Evolutionary conservation across 2,797 vertebrate genomes (phyloP), one percentile per base, ranked within the genome.

Genomic region (Epinephelus coioides): DNA sequence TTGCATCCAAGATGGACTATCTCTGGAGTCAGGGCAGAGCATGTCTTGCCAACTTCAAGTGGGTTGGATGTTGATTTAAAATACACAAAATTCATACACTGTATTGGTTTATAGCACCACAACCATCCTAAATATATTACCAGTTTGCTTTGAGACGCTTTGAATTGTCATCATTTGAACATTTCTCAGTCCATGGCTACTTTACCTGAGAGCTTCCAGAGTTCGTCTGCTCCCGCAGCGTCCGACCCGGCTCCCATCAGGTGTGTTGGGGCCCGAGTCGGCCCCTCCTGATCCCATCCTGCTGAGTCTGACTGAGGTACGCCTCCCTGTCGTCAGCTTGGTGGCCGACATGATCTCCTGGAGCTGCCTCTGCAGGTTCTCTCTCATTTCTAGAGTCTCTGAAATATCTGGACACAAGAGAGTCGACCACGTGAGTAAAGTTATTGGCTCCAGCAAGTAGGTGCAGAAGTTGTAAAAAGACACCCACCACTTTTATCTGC

Each of bases 271-370:
- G 15, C 91, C 87, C 0, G 96, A 97, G 73, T 97, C 96, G 34
- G 84, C 88, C 1, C 94, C 93, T 2, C 83, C 86, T 0, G 94
- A 95, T 23, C 90, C 93, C 66, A 82, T 79, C 78, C 92, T 84
- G 30, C 67, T 93, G 75, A 96, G 94, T 53, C 96, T 91, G 71
- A 88, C 95, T 65, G 95, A 89, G 14, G 93, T 75, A 17, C 96
- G 96, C 18, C 96, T 96, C 3, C 95, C 96, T n/a, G 94, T 95
- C 0, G 95, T 94, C 51, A 98, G 72, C 0, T 96, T 97, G 18
- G 98, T 99, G 71, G 98, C 98, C 38, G 98, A 97, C 97, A 99
- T 99, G 82, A 99, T 97, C 95, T 98, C 98, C 89, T 99, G 97
- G 19, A 99, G 95, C 87, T 99, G 98, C 67, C 91, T 96, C 55